A percentile compares a stretch with the other conserved stretches of the same genome.
These are phyloP conservation scores for Pelvicachromis taeniatus DNA, from an alignment of 2,113 vertebrate genomes.

Conservation along the genomic window DNA sequence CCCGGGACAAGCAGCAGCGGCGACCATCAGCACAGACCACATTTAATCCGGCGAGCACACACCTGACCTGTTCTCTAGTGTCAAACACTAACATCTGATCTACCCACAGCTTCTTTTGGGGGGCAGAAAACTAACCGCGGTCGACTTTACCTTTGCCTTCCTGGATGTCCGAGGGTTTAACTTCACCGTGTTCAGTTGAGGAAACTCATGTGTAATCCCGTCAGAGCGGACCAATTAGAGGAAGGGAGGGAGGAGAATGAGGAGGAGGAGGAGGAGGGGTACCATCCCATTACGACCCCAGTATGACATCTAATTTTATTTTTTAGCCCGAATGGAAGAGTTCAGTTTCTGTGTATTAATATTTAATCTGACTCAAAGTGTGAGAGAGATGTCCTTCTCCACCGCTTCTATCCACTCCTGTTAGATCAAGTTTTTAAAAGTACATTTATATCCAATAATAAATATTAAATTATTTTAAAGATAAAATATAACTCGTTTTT, in stretches of 20 bases:
- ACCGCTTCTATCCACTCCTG: neutral
- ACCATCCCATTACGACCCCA: constrained; percentile 12
- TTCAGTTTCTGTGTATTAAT: neutral
- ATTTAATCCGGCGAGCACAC: neutral
- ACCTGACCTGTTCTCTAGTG: neutral
- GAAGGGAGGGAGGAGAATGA: neutral
- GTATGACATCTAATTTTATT: neutral
- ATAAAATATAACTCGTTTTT: neutral
- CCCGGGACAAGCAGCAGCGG: neutral
- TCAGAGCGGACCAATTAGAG: constrained; percentile 59
- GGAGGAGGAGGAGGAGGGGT: neutral
- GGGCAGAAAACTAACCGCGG: neutral
- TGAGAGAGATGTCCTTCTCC: neutral
- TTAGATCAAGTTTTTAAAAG: neutral
- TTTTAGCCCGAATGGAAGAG: neutral
- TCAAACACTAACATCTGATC: neutral
- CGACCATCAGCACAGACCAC: neutral
- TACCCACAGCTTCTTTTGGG: neutral
- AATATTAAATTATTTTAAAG: neutral
- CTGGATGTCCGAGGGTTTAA: constrained; percentile 16
- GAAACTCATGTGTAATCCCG: constrained; percentile 52
- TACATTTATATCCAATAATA: neutral
- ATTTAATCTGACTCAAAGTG: neutral
- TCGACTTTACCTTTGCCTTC: neutral
- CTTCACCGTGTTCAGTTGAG: constrained; percentile 51